A percentile compares a stretch with the other conserved stretches of the same genome.
These are phyloP conservation scores for Pedionomus torquatus DNA, from an alignment of 2,113 vertebrate species.

Conservation along the genomic window DNA sequence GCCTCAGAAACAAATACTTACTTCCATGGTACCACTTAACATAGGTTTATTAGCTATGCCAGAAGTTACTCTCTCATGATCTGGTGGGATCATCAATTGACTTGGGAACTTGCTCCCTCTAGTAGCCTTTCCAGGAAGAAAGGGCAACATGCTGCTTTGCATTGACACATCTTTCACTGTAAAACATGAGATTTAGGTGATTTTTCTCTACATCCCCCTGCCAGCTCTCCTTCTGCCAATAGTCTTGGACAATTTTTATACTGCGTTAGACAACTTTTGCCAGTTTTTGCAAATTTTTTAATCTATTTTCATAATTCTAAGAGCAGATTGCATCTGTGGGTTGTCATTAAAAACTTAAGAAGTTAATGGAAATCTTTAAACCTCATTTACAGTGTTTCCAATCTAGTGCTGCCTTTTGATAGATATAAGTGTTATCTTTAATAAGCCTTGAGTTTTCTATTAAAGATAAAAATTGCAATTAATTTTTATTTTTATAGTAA, in stretches of 20 bases:
- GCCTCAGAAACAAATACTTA: not conserved
- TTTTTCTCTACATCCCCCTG: not conserved
- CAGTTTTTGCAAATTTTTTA: not conserved
- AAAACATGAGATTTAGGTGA: not conserved
- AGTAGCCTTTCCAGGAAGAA: not conserved
- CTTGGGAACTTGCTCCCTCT: not conserved
- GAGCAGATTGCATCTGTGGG: not conserved
- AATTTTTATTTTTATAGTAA: not conserved
- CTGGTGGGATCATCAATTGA: not conserved
- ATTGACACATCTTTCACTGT: not conserved
- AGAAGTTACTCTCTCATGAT: not conserved
- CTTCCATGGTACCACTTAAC: not conserved
- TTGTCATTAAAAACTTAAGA: not conserved
- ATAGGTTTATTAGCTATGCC: not conserved
- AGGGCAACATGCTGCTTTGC: not conserved
- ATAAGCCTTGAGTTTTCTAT: not conserved
- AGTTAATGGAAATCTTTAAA: not conserved
- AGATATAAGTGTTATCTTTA: not conserved
- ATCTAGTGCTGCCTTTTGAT: not conserved
- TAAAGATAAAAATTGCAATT: not conserved
- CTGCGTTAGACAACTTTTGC: not conserved
- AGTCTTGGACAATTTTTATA: not conserved
- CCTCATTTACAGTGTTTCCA: not conserved
- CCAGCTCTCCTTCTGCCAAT: not conserved
- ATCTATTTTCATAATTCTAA: not conserved